Percentiles rank a stretch among this genome's conserved stretches.
Conservation (phyloP, 2,797 vertebrate genomes). For the Eulemur coronatus region DNA sequence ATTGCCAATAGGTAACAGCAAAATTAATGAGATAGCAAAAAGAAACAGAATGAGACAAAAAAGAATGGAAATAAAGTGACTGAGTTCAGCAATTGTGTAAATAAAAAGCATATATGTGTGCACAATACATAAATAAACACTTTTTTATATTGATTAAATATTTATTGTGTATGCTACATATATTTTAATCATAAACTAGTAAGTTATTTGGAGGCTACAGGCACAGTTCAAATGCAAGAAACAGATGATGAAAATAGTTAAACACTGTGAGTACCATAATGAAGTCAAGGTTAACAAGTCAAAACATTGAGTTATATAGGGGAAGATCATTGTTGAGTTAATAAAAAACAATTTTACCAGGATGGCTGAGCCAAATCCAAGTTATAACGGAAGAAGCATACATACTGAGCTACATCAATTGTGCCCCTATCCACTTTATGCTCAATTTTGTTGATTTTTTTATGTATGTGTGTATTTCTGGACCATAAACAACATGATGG, state of each 20-base stretch:
- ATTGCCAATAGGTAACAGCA: background rate
- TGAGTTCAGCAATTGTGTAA: background rate
- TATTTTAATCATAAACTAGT: background rate
- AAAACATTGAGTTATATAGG: background rate
- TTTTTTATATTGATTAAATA: background rate
- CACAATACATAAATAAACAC: background rate
- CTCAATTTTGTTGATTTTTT: background rate
- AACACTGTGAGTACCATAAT: background rate
- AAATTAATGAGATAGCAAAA: background rate
- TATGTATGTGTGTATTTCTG: background rate
- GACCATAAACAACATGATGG: background rate
- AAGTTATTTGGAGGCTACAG: background rate
- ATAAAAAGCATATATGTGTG: background rate
- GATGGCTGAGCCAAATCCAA: background rate
- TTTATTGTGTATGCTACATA: background rate
- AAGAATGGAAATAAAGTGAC: background rate
- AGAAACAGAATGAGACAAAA: background rate
- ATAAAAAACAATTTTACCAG: background rate
- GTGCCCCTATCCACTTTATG: background rate
- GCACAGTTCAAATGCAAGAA: background rate
- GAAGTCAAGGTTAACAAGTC: background rate
- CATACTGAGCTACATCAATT: background rate
- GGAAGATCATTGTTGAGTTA: background rate
- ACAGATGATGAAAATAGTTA: background rate
- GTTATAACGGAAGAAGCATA: background rate